Evolutionary conservation across 2,113 vertebrate genomes (phyloP).

Genomic region (Sylvilagus bachmani): DNA sequence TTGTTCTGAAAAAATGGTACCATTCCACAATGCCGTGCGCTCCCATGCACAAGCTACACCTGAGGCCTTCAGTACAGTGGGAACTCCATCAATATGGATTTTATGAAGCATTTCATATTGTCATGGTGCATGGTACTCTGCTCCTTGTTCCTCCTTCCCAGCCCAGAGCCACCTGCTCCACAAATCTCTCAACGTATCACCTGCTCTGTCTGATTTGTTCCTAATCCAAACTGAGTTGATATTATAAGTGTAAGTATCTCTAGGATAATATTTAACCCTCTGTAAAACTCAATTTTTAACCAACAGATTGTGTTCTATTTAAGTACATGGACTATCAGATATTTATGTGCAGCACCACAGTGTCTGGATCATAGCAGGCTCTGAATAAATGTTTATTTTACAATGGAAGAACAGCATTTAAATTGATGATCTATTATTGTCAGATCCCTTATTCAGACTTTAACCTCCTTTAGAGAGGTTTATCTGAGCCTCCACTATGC

Average conservation of each 20-base stretch:
- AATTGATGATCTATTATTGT: too few relatives aligned
- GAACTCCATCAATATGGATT: rapidly evolving
- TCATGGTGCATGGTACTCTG: neutral
- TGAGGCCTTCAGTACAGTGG: rapidly evolving
- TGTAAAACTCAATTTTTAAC: neutral
- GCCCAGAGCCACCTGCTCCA: neutral
- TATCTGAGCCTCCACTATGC: neutral
- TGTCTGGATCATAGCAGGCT: neutral
- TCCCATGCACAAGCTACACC: neutral
- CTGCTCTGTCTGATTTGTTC: neutral
- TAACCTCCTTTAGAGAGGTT: neutral
- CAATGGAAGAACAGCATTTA: neutral
- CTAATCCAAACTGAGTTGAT: neutral
- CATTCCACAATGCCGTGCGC: neutral
- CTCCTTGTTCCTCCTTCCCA: neutral
- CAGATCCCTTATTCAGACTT: neutral
- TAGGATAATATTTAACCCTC: neutral
- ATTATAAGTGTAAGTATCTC: neutral
- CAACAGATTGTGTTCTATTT: neutral
- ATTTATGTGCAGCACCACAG: neutral
- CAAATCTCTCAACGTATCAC: neutral
- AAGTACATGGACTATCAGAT: neutral
- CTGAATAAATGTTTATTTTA: neutral
- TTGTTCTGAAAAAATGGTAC: neutral
- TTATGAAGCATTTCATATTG: neutral